A percentile compares a stretch with the other conserved stretches of the same genome.
Conservation (phyloP, 1,140 invertebrate genomes). For the Hylaeus volcanicus region DNA sequence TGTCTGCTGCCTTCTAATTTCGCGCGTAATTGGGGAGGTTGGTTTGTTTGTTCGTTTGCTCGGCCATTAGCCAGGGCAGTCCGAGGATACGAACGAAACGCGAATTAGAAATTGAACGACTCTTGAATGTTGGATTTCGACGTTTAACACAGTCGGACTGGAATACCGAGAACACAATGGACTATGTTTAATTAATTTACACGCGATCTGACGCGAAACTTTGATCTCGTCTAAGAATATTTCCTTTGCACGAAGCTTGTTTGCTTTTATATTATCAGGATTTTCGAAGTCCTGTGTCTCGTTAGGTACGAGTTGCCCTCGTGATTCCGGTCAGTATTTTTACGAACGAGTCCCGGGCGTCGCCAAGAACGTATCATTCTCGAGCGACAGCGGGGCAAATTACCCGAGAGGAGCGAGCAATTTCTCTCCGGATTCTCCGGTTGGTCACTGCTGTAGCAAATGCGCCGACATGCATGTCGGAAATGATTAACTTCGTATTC, state of each 20-base stretch:
- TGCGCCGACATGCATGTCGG: slow-evolving; percentile 51
- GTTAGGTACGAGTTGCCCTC: background rate
- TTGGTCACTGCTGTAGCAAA: background rate
- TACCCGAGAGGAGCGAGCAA: slow-evolving; percentile 5
- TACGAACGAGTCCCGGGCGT: background rate
- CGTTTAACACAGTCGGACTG: too few relatives aligned
- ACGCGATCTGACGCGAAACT: too few relatives aligned
- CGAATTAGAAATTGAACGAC: too few relatives aligned
- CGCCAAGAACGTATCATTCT: background rate
- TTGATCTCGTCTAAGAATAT: too few relatives aligned
- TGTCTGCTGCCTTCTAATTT: background rate
- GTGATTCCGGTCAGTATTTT: background rate
- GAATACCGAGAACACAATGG: too few relatives aligned
- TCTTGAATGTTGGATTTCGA: background rate
- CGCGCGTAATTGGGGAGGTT: background rate
- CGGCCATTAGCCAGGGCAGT: too few relatives aligned
- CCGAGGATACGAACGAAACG: too few relatives aligned
- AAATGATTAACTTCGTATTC: slow-evolving; percentile 71
- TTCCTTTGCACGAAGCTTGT: too few relatives aligned
- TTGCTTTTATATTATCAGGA: too few relatives aligned
- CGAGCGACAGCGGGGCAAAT: slow-evolving; percentile 15
- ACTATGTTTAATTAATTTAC: too few relatives aligned
- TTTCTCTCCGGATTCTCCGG: background rate
- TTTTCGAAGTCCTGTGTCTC: background rate
- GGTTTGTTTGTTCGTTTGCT: background rate